Evolutionary conservation across 1,140 invertebrate genomes (phyloP).

Genomic region (Drosophila jambulina): DNA sequence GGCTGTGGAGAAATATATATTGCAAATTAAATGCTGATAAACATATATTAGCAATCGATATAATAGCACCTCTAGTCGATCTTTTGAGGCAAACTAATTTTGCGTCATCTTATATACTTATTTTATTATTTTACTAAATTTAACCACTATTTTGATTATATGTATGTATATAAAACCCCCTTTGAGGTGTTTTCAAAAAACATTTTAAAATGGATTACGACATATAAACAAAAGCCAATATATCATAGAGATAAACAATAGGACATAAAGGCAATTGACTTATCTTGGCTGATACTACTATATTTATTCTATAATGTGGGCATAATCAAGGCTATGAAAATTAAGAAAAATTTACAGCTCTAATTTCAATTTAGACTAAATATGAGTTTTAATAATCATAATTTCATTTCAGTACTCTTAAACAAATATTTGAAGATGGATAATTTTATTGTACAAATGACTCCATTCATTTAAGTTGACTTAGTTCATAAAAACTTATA

Average conservation of each 20-base stretch:
- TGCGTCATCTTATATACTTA: too few relatives aligned
- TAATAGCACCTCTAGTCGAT: too few relatives aligned
- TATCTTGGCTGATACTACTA: neutral
- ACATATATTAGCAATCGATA: neutral
- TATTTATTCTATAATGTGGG: neutral
- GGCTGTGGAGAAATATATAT: constrained; percentile 12
- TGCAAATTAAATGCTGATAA: neutral
- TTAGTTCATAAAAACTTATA: neutral
- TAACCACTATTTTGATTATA: neutral
- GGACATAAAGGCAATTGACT: neutral
- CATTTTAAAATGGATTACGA: neutral
- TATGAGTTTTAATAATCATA: neutral
- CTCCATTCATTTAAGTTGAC: neutral
- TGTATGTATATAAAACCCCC: neutral
- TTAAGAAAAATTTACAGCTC: neutral
- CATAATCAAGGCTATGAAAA: neutral
- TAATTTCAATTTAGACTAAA: neutral
- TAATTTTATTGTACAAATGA: neutral
- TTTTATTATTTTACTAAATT: too few relatives aligned
- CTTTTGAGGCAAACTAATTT: too few relatives aligned
- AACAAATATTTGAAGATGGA: neutral
- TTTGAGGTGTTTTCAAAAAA: neutral
- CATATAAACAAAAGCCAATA: neutral
- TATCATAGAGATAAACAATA: neutral
- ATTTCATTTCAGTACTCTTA: neutral